A percentile compares a stretch with the other conserved stretches of the same genome.
phyloP scores from a whole-genome alignment of 2,113 vertebrate genomes.

The Catharus fuscescens region DNA sequence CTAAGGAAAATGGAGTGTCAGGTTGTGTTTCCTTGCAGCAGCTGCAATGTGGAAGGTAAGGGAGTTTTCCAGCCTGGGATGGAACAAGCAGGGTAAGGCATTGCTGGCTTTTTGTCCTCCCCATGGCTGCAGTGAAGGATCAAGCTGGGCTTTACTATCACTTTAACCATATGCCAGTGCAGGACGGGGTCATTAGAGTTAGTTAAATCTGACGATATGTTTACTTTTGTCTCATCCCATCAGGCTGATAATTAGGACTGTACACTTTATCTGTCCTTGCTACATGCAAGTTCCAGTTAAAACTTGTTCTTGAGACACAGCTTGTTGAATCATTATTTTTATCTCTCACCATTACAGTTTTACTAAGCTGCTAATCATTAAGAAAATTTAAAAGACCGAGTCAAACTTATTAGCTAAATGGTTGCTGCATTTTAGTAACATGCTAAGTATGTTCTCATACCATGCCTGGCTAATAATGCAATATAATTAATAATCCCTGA shows the following conservation, averaged over 20 bases:
- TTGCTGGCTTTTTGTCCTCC: not conserved
- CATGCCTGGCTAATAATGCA: slow-evolving; percentile 65
- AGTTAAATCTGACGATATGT: not conserved
- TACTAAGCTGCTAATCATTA: slow-evolving; percentile 79
- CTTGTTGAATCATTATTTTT: slow-evolving; percentile 49
- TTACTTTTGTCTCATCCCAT: slow-evolving; percentile 1
- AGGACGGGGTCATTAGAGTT: not conserved
- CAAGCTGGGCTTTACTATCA: not conserved
- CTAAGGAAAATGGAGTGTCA: not conserved
- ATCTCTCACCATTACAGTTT: slow-evolving; percentile 67
- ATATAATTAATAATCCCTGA: slow-evolving; percentile 75
- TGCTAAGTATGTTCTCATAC: slow-evolving; percentile 15
- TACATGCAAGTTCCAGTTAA: slow-evolving; percentile 28
- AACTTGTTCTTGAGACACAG: slow-evolving; percentile 45
- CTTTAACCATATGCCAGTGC: not conserved
- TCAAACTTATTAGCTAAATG: slow-evolving; percentile 70
- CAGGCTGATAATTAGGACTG: not conserved
- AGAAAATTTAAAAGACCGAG: slow-evolving; percentile 54
- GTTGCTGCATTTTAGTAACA: slow-evolving; percentile 60
- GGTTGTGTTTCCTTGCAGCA: not conserved
- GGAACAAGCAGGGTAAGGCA: not conserved
- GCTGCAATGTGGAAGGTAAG: not conserved
- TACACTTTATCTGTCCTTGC: not conserved
- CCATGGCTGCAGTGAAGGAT: not conserved
- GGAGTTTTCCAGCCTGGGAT: not conserved